A percentile compares a stretch with the other conserved stretches of the same genome.
These are phyloP conservation scores for Polydrusus pterygomalis DNA, from an alignment of 2,888 invertebrate genomes.

Conservation along the genomic window DNA sequence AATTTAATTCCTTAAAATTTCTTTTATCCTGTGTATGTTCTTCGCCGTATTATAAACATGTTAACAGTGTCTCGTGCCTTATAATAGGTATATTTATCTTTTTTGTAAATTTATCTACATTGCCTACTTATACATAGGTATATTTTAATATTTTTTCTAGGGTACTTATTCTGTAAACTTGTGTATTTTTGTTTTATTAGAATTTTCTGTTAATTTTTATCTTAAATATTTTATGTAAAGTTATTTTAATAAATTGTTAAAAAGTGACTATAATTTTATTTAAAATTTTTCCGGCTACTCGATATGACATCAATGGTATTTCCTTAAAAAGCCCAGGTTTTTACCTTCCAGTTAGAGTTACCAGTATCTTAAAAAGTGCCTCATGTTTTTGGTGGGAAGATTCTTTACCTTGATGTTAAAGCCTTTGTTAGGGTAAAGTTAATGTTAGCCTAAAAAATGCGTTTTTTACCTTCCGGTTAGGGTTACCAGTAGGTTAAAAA, in stretches of 20 bases:
- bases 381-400: too few species aligned
- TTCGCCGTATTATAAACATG: constrained; percentile 18
- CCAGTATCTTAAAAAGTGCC: too few species aligned
- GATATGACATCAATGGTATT: too few species aligned
- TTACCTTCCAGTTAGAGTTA: too few species aligned
- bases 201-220: constrained; percentile 47
- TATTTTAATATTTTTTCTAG: constrained; percentile 44
- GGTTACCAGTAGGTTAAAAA: too few species aligned
- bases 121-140: constrained; percentile 51
- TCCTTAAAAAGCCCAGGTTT: too few species aligned
- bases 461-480: too few species aligned
- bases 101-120: constrained; percentile 39
- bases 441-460: too few species aligned
- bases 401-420: too few species aligned
- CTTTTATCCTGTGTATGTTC: constrained; percentile 9
- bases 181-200: constrained; percentile 47
- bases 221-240: constrained; percentile 49
- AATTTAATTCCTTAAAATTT: neutral
- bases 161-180: constrained; percentile 50
- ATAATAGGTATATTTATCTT: constrained; percentile 33
- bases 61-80: constrained; percentile 41
- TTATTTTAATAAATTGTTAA: constrained; percentile 50
- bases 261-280: constrained; percentile 5
- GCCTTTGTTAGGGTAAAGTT: too few species aligned
- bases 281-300: too few species aligned